Base-by-base conservation (phyloP, 2,888 invertebrate genomes). In the Mayetiola destructor region DNA sequence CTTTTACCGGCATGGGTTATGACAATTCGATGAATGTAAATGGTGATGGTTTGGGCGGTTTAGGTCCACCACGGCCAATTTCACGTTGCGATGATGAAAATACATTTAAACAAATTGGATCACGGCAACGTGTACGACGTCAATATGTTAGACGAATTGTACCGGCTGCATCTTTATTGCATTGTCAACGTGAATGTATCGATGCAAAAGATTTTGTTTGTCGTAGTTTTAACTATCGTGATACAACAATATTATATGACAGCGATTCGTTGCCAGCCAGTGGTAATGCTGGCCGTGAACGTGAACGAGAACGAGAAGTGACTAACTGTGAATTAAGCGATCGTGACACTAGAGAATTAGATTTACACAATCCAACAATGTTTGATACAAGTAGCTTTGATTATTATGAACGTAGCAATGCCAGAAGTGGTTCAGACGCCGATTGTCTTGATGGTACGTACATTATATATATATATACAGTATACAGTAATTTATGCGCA, bases 291-390 rank as follows among this genome's bases (percentile, higher is more conserved):
- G 77, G 80, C 12, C 85, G 79, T 62, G 66, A 66, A 20, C 76
- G 75, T 6, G 75, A 73, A 55, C 73, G 82, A 35, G 89, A 91
- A 63, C 67, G 72, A 53, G 73, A 71, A 60, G 60, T 66, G 57
- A 32, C 52, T 14, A 93, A 93, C 68, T 93, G 92, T 67, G 92
- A 93, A 68, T 75, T 93, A 8, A 91, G 89, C 67, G 91, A 92
- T 67, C 78, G 88, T 54, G 90, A 90, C 67, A 84, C 88, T 0
- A 76, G 87, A 57, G 88, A 89, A 65, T 73, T 91, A 66, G 89
- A 91, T 66, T 79, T 88, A 59, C 86, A 85, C 56, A 90, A 90
- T 73, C 87, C 90, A 1, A 80, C 84, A 48, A 84, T 84, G 68
- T 92, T 92, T 67, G 92, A 92, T 67, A 81, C 80, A 36, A 87